Conservation (phyloP, 2,888 invertebrate genomes). For the Gandaritis pyraliata region DNA sequence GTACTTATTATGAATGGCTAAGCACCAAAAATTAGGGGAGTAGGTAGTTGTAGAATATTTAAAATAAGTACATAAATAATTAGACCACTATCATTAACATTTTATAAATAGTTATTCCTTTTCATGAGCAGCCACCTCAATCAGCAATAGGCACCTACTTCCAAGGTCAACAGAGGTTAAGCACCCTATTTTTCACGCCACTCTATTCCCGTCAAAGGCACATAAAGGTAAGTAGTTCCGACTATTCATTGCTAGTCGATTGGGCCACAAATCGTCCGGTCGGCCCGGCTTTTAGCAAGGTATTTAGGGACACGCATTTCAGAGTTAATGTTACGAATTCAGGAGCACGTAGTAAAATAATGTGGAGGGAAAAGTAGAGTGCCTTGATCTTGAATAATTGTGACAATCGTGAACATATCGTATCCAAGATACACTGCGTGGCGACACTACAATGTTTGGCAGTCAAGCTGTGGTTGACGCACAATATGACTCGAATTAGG, state of each 20-base stretch:
- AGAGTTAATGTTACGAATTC: slow-evolving; percentile 40
- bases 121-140: not conserved
- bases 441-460: no score
- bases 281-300: slow-evolving; percentile 61
- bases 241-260: slow-evolving; percentile 78
- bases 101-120: no score
- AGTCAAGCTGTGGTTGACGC: no score
- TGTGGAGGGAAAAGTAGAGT: not conserved
- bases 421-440: no score
- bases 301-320: slow-evolving; percentile 41
- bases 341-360: slow-evolving; percentile 14
- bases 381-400: no score
- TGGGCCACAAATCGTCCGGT: slow-evolving; percentile 71
- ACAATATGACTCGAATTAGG: no score
- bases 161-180: slow-evolving; percentile 30
- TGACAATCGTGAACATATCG: no score
- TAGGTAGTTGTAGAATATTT: no score
- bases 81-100: no score
- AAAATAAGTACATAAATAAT: no score
- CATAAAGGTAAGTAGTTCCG: slow-evolving; percentile 57
- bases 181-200: slow-evolving; percentile 30
- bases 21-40: no score
- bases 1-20: no score
- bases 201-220: slow-evolving; percentile 30
- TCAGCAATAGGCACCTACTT: slow-evolving; percentile 15